Conservation (phyloP, 2,888 invertebrate species). For the Vanessa cardui region DNA sequence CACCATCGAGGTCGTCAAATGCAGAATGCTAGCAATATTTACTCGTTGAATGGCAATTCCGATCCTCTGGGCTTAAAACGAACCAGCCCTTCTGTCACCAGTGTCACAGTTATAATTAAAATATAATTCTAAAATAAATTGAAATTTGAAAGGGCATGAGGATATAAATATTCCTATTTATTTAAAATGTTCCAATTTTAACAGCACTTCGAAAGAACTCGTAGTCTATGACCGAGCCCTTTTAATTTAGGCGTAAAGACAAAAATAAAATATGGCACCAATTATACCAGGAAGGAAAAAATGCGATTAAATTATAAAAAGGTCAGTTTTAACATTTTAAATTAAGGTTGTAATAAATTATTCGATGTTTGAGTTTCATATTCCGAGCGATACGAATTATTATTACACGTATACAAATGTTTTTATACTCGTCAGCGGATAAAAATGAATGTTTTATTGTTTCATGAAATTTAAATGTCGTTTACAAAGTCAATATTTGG, state of each 20-base stretch:
- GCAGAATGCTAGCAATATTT: too few species aligned
- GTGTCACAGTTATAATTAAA: too few species aligned
- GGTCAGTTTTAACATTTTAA: constrained; percentile 41
- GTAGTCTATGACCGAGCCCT: constrained; percentile 31
- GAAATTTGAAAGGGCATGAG: too few species aligned
- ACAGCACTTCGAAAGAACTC: constrained; percentile 9
- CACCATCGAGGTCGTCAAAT: too few species aligned
- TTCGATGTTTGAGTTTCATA: constrained; percentile 23
- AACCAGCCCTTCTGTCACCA: too few species aligned
- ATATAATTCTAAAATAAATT: too few species aligned
- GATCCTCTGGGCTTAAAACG: too few species aligned
- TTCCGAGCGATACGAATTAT: constrained; percentile 1
- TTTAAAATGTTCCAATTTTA: too few species aligned
- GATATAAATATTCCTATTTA: too few species aligned
- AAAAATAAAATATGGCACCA: constrained; percentile 45
- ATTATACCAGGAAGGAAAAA: constrained; percentile 40
- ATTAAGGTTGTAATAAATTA: constrained; percentile 38
- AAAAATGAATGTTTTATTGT: background rate
- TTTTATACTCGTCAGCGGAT: constrained; percentile 4
- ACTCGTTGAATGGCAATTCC: too few species aligned
- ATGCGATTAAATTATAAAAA: constrained; percentile 42
- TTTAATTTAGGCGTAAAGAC: constrained; percentile 40
- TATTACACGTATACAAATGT: constrained; percentile 2
- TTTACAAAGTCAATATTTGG: too few species aligned
- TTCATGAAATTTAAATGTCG: too few species aligned